These are phyloP conservation scores for Scolopax bukidnonensis DNA, from an alignment of 2,797 vertebrate species.

Conservation along the genomic window DNA sequence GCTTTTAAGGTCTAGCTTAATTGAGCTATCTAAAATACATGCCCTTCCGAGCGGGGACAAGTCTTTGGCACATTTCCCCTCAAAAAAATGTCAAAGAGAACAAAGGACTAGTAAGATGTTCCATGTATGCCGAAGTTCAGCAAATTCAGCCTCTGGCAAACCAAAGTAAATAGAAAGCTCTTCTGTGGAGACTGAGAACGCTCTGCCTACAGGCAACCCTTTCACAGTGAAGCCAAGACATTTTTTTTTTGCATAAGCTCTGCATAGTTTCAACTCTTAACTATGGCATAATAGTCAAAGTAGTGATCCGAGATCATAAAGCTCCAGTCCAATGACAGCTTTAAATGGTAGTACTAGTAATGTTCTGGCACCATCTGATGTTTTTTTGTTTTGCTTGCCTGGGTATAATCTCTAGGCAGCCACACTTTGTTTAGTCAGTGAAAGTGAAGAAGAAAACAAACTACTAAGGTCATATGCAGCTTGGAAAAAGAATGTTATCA, in stretches of 20 bases:
- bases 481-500: background rate
- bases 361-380: constrained; percentile 60
- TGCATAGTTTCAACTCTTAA: background rate
- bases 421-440: background rate
- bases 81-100: background rate
- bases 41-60: background rate
- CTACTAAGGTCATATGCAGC: background rate
- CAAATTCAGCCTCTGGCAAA: constrained; percentile 11
- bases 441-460: constrained; percentile 42
- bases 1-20: background rate
- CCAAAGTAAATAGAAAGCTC: background rate
- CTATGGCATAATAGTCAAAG: background rate
- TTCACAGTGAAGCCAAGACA: background rate
- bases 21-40: background rate
- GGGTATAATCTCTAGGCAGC: constrained; percentile 55
- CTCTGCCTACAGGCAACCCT: background rate
- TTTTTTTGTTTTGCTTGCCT: constrained; percentile 63
- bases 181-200: background rate
- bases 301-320: constrained; percentile 1
- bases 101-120: background rate
- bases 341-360: constrained; percentile 50
- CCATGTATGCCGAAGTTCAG: background rate
- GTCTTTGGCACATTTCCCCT: background rate
- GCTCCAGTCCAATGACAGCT: constrained; percentile 10
- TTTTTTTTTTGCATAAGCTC: background rate